Base-by-base conservation (phyloP, 2,888 invertebrate species). In the Drosophila nigritarsus region DNA sequence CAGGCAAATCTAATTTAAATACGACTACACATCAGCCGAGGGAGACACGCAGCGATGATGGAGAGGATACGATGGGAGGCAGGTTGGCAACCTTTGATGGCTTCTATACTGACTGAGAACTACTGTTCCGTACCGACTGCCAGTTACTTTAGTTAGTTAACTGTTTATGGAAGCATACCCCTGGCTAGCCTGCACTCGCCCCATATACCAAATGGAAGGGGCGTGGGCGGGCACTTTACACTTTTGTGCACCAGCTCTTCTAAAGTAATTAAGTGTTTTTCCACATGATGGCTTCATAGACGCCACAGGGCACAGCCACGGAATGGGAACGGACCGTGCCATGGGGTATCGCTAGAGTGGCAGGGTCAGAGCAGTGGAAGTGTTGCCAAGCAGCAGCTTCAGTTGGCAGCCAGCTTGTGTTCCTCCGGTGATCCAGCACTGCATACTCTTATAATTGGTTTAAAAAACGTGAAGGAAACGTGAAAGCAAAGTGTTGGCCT, bases 1-100 rank as follows among this genome's bases (percentile, higher is more conserved):
- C 90, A 86, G 83, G 89, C 67, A 89, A 87, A 87, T 87, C 87
- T 90, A 87, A 87, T 87, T 87, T 87, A 90, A 90, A 90, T 90
- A 88, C 83, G 82, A 83, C 83, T 88, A 88, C 87, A 84, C 87
- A 82, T 77, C 84, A 76, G 64, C 48, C 63, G 40, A 27, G 45
- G 36, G 55, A 56, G 15, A 15, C 24, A 45, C 15, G 4, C 45
- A 45, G 24, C 45, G 24, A 24, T 20, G 20, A 45, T 45, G 15
- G 20, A 15, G 24, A 15, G 45, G 45, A 24, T 8, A 3, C 45
- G 24, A n/a, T 13, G 42, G 38, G 18, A n/a, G 58, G 20, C 34
- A 18, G 55, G 56, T 13, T 32, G 76, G 65, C 81, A 84, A 89
- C 87, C 87, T 84, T 84, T 84, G 87, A 84, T 81, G 87, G 72